Base-by-base conservation (phyloP, 1,140 invertebrate genomes). In the Leptestheria dahalacensis region DNA sequence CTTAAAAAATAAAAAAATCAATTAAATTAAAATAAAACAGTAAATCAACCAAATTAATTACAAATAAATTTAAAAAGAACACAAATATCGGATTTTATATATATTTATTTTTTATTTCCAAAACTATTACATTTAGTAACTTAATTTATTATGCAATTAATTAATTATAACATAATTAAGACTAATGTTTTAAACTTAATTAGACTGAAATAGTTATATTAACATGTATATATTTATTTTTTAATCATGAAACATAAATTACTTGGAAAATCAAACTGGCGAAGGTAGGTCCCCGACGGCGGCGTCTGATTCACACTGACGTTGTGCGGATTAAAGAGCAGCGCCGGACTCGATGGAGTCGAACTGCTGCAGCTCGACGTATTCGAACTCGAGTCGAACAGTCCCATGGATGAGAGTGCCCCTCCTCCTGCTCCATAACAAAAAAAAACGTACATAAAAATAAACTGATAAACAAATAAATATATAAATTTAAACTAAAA, bases 341-440 rank as follows among this genome's bases (percentile, higher is more conserved):
- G 78, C 62, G 91, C 91, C 58, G 92, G 92, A 74, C 90, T 94
- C 65, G 90, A 94, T 63, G 91, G 91, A 60, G 91, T 91, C 61
- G 91, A 95, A 70, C 90, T 94, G 72, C 93, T 96, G 76, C 91
- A 95, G 69, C 90, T 95, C 48, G 92, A 95, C 52, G 88, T 91
- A 70, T 88, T 92, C 59, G 91, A 95, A 75, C 89, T 91, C 59
- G 89, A 93, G 73, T 91, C 88, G 47, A 79, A 52, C 50, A 29
- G 82, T 48, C 69, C 66, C 59, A 68, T 68, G 48, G 70, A 69
- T 11, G 26, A 56, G 21, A 33, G 52, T 51, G 24, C 55, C 29
- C 23, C 28, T 25, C 28, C 28, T 48, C 54, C 54, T 57, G 33
- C 21, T 20, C 46, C 15, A 55, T 25, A 26, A 4, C n/a, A 12